Evolutionary conservation across 2,797 vertebrate species (phyloP), one percentile per base, ranked within the genome.

Genomic region (Acanthiza pusilla): DNA sequence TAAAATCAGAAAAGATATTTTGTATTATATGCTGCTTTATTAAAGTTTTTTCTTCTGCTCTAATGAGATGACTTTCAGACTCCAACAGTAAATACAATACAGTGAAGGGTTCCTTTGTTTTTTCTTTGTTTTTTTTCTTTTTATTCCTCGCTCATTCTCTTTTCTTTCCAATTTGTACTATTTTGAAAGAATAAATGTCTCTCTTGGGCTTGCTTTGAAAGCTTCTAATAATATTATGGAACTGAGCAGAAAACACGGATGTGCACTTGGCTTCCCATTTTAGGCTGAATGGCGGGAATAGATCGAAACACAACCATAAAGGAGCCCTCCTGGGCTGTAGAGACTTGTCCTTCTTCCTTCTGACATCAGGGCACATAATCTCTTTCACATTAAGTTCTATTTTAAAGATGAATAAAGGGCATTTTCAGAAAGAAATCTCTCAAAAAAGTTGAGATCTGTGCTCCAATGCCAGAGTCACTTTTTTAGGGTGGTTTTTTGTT

Each of bases 391-490:
- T 27, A 55, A 27, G 3, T 32, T 84, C 10, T 4, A 26, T 36
- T 65, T 70, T 32, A 36, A 17, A 73, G 36, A 1, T 19, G 5
- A 55, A 29, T 40, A 50, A 86, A 51, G 15, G 2, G 0, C 0
- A 4, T 57, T 74, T 66, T 66, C 8, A 53, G 12, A 68, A 65
- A 5, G 0, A 27, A 76, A 55, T 23, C 21, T 17, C 3, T 57
- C 29, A 36, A 57, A 63, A 63, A 47, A 47, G 1, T 26, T 60
- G 42, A 21, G 16, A 23, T 29, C 3, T 72, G 13, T 66, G 13
- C 10, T 48, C 22, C 27, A 11, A 47, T 1, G 2, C 0, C 0
- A 10, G 47, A 18, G 5, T 22, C 17, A 42, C 2, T 7, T 60
- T 40, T 88, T 53, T 30, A 10, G 5, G 18, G 8, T 32, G 50